Conservation (phyloP, 2,113 vertebrate genomes). For the Antigone vipio region DNA sequence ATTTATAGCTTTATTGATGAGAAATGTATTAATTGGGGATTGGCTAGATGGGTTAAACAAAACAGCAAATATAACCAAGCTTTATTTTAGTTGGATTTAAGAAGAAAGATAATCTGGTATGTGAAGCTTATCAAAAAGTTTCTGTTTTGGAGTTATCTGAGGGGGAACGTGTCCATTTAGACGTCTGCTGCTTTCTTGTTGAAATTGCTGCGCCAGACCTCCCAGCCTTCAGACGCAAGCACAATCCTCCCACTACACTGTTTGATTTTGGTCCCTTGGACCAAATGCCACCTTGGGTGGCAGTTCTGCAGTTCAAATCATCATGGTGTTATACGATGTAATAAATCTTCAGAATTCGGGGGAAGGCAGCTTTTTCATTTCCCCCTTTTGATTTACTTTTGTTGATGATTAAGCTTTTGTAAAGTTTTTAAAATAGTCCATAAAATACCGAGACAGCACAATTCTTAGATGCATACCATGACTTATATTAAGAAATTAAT, state of each 20-base stretch:
- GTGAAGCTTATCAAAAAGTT: neutral
- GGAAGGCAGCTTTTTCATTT: neutral
- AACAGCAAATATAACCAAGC: neutral
- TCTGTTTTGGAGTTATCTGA: neutral
- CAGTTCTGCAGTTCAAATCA: neutral
- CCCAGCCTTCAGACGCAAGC: neutral
- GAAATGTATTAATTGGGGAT: neutral
- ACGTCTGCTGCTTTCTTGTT: neutral
- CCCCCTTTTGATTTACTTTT: neutral
- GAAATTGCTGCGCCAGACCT: neutral
- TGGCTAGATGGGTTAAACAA: neutral
- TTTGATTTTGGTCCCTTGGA: neutral
- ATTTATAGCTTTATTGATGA: neutral
- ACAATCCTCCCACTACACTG: accelerated
- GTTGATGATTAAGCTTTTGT: neutral
- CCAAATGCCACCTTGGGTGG: neutral
- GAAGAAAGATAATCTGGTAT: neutral
- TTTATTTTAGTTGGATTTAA: neutral
- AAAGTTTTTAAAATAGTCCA: neutral
- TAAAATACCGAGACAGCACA: neutral
- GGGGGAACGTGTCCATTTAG: accelerated
- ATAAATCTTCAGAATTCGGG: neutral
- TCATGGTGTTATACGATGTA: accelerated
- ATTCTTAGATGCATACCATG: too few species aligned
- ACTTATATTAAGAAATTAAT: neutral